A percentile compares a stretch with the other conserved stretches of the same genome.
Conservation (phyloP, 2,113 vertebrate species). For the Oreochromis aureus region DNA sequence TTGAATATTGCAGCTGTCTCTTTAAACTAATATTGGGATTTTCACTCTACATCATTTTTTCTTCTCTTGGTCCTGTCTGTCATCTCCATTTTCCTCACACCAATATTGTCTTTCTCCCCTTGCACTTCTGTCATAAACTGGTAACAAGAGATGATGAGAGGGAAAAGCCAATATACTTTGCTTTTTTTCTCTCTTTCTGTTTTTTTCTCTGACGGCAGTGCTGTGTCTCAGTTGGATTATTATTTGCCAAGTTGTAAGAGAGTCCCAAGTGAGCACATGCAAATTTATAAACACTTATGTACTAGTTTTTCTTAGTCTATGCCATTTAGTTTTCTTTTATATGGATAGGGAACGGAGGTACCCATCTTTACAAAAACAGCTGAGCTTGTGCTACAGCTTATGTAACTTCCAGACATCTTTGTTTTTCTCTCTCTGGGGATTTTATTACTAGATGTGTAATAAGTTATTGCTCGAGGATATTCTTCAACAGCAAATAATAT, state of each 20-base stretch:
- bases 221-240: conserved; percentile 35
- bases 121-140: conserved; percentile 38
- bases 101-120: background rate
- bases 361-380: conserved; percentile 33
- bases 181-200: background rate
- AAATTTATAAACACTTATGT: conserved; percentile 49
- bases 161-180: conserved; percentile 38
- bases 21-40: conserved; percentile 45
- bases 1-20: conserved; percentile 45
- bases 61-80: background rate
- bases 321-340: conserved; percentile 35
- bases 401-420: conserved; percentile 43
- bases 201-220: conserved; percentile 19
- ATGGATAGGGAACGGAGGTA: background rate
- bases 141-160: conserved; percentile 38
- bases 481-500: conserved; percentile 53
- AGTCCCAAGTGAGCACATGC: conserved; percentile 52
- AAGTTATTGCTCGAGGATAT: conserved; percentile 49
- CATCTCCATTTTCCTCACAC: conserved; percentile 16
- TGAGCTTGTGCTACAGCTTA: conserved; percentile 38
- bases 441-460: conserved; percentile 46
- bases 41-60: background rate
- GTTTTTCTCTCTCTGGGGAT: conserved; percentile 45
- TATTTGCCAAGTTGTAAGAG: conserved; percentile 40
- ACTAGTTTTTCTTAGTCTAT: conserved; percentile 15